These are phyloP conservation scores for Eulithis prunata DNA, from an alignment of 2,888 invertebrate genomes.

Conservation along the genomic window DNA sequence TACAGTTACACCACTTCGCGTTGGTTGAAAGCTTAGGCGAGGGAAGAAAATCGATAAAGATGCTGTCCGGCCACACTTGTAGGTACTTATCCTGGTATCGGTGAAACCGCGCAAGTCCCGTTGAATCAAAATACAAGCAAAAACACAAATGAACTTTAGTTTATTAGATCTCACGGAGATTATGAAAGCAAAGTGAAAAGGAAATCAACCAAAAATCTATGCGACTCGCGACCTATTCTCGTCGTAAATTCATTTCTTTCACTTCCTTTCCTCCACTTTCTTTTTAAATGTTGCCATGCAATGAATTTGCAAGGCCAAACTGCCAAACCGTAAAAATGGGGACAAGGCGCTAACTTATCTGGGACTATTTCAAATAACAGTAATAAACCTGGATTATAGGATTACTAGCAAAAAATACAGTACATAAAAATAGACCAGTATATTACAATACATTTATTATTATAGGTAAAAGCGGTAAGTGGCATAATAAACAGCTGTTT, in stretches of 20 bases:
- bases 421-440: no score
- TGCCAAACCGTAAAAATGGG: conserved; percentile 9
- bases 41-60: conserved; percentile 85
- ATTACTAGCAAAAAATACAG: no score
- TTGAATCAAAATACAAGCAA: conserved; percentile 77
- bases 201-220: conserved; percentile 85
- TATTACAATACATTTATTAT: no score
- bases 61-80: conserved; percentile 76
- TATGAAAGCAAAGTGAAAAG: conserved; percentile 83
- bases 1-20: conserved; percentile 79
- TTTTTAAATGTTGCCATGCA: conserved; percentile 78
- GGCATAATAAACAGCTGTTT: no score
- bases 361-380: neutral
- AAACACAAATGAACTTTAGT: conserved; percentile 79
- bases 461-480: no score
- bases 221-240: conserved; percentile 83
- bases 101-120: conserved; percentile 67
- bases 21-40: conserved; percentile 83
- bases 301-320: conserved; percentile 24
- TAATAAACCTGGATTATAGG: neutral
- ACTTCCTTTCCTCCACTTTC: conserved; percentile 83
- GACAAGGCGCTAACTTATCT: conserved; percentile 30
- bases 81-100: conserved; percentile 73
- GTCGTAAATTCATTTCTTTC: conserved; percentile 84
- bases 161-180: conserved; percentile 80